A percentile compares a stretch with the other conserved stretches of the same genome.
phyloP scores from a whole-genome alignment of 2,113 vertebrate genomes.

The Pygoscelis adeliae region DNA sequence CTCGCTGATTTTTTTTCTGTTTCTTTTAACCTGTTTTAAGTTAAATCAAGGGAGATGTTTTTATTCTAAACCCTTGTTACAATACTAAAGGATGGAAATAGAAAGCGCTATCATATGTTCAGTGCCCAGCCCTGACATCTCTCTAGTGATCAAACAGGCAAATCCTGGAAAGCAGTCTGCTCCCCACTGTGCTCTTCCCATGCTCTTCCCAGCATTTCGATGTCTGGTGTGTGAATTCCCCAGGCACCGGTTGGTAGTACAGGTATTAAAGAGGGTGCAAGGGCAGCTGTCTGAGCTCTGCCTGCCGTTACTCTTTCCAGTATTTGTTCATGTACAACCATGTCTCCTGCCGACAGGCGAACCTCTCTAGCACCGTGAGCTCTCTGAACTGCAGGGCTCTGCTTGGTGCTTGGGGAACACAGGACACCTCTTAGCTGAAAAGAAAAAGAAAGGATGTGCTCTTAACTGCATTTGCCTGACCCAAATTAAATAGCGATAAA shows the following conservation, averaged over 20 bases:
- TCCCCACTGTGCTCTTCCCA: background rate
- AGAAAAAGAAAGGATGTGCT: background rate
- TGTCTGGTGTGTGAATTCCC: background rate
- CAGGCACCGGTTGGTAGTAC: background rate
- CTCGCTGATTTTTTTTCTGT: background rate
- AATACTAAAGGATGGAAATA: background rate
- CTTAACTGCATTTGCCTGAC: background rate
- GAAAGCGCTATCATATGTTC: background rate
- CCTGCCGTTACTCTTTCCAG: accelerated
- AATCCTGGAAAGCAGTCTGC: background rate
- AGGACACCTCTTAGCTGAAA: background rate
- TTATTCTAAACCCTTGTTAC: background rate
- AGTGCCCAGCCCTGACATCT: background rate
- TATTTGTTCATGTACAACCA: background rate
- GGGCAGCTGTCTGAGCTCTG: background rate
- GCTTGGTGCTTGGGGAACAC: background rate
- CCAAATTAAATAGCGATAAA: background rate
- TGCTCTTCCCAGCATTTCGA: background rate
- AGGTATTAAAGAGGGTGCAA: background rate
- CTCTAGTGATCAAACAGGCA: background rate
- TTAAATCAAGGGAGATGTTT: background rate
- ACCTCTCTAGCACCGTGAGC: background rate
- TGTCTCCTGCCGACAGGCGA: background rate
- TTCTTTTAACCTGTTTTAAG: background rate
- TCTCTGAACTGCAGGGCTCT: background rate